Base-by-base conservation (phyloP, 2,113 vertebrate species). In the Onychostruthus taczanowskii region DNA sequence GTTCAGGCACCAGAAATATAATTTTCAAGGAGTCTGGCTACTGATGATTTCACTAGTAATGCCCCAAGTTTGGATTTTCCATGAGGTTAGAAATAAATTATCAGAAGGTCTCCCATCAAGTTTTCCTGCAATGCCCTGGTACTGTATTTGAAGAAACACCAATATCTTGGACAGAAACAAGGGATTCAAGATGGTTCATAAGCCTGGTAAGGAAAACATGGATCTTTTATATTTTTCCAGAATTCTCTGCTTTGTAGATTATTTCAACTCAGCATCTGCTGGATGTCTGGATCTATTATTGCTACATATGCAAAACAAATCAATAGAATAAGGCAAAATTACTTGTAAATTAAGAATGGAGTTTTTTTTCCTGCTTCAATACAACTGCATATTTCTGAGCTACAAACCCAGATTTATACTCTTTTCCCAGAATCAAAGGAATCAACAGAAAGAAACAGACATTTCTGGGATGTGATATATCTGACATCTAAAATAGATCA, bases 401-500 rank as follows among this genome's bases (percentile, higher is more conserved):
- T 64, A 61, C 52, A 84, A 86, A 87, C 46, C 6, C 10, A 85
- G 33, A 43, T 61, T 90, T 47, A 6, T 46, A 15, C 27, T 58
- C 37, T 26, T 61, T 58, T 46, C 56, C n/a, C 39, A n/a, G 50
- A 80, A 88, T 88, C 77, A 66, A 90, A 94, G 37, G 26, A 66
- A 74, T 33, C 26, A 5, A 53, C 20, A 77, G 18, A 89, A 93
- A 85, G 49, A 85, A 80, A 35, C 13, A 35, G 20, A 10, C 33
- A 66, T 77, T 86, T 94, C 50, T 80, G 50, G 23, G 75, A 50
- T 63, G 55, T 31, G 62, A 80, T 69, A 16, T 22, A 55, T 88
- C 83, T 77, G 76, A 92, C 19, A 43, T 50, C 47, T 92, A 80
- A 93, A 93, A 90, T 28, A 89, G 79, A 81, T 92, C 90, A 78